phyloP scores from a whole-genome alignment of 2,888 invertebrate genomes.

The Sphecodes monilicornis region DNA sequence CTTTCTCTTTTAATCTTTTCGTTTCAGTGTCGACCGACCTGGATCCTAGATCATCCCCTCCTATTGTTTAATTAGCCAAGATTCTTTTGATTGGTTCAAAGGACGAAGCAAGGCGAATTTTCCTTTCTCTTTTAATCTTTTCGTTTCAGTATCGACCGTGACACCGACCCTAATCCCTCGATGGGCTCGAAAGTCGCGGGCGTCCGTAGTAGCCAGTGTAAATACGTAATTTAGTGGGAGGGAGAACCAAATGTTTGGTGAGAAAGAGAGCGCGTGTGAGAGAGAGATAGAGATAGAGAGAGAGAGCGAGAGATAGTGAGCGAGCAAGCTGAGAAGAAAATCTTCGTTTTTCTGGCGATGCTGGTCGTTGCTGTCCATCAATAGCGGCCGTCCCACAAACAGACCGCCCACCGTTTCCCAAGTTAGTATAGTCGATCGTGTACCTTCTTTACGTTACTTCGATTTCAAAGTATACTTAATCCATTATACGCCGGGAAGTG shows the following conservation, averaged over 20 bases:
- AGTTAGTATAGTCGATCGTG: slow-evolving; percentile 74
- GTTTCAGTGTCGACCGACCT: background rate
- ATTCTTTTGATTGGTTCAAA: background rate
- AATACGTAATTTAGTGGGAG: slow-evolving; percentile 68
- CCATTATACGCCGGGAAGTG: slow-evolving; percentile 63
- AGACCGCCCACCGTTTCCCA: slow-evolving; percentile 74
- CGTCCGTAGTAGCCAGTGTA: slow-evolving; percentile 67
- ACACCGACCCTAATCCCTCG: background rate
- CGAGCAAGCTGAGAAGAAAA: slow-evolving; percentile 52
- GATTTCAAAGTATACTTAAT: slow-evolving; percentile 74
- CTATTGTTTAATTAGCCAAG: background rate
- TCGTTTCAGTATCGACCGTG: background rate
- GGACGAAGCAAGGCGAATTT: too few species aligned
- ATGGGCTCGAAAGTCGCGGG: slow-evolving; percentile 37
- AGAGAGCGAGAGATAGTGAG: slow-evolving; percentile 40
- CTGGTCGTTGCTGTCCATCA: slow-evolving; percentile 83
- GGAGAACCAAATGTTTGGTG: slow-evolving; percentile 71
- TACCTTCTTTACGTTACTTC: slow-evolving; percentile 74
- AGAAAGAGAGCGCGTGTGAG: slow-evolving; percentile 27
- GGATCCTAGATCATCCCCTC: background rate
- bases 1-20: background rate
- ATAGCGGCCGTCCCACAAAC: slow-evolving; percentile 81
- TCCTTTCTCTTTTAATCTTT: background rate
- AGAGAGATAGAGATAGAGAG: slow-evolving; percentile 5
- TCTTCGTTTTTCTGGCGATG: slow-evolving; percentile 81